Evolutionary conservation across 2,888 invertebrate genomes (phyloP).

Genomic region (Dioctria linearis): DNA sequence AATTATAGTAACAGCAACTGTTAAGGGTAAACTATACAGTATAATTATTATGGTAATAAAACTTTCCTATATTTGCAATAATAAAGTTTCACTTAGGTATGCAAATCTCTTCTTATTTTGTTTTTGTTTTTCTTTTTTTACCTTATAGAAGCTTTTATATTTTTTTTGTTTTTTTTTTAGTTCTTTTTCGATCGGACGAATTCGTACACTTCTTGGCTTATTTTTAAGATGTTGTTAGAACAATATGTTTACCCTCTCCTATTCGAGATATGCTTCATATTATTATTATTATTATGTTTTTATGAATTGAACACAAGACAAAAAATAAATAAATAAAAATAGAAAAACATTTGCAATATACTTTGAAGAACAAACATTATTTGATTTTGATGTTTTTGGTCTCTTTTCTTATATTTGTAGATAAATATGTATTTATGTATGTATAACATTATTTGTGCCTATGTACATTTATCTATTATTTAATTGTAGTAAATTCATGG

Average conservation of each 20-base stretch:
- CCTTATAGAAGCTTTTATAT: background rate
- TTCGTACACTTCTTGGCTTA: conserved; percentile 20
- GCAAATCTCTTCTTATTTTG: background rate
- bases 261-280: conserved; percentile 46
- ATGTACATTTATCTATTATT: conserved; percentile 39
- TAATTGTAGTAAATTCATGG: conserved; percentile 44
- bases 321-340: background rate
- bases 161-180: too few relatives aligned
- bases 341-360: conserved; percentile 1
- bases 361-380: conserved; percentile 13
- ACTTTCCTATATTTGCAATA: background rate
- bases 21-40: conserved; percentile 38
- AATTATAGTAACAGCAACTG: conserved; percentile 33
- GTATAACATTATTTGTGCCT: conserved; percentile 17
- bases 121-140: conserved; percentile 8
- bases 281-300: background rate
- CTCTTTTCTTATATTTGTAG: conserved; percentile 22
- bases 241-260: conserved; percentile 40
- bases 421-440: conserved; percentile 30
- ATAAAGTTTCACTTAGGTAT: too few relatives aligned
- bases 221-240: background rate
- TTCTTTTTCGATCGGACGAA: conserved; percentile 30
- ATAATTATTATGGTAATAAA: conserved; percentile 25
- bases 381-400: conserved; percentile 43
- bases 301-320: background rate